phyloP scores from a whole-genome alignment of 1,140 invertebrate genomes.

The Holcopasites calliopsidis region DNA sequence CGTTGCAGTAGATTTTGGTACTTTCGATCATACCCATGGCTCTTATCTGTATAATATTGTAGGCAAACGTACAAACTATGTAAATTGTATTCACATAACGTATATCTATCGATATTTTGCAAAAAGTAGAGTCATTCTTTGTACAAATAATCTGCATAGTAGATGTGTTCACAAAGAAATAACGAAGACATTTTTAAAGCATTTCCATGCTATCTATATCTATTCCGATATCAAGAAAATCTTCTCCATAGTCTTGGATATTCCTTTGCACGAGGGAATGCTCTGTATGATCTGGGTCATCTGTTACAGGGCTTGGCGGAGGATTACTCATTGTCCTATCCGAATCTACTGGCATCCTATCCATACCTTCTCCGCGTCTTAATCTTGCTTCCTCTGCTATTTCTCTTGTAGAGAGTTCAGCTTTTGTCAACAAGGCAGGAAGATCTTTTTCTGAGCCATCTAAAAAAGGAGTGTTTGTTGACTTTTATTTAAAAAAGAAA shows the following conservation, averaged over 20 bases:
- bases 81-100: conserved; percentile 28
- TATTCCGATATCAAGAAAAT: conserved; percentile 85
- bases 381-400: conserved; percentile 79
- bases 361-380: conserved; percentile 78
- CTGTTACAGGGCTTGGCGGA: conserved; percentile 88
- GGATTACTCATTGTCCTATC: conserved; percentile 84
- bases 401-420: conserved; percentile 79
- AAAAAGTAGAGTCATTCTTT: conserved; percentile 42
- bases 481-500: conserved; percentile 60
- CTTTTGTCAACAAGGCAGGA: conserved; percentile 81
- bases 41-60: conserved; percentile 28
- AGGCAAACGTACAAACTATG: conserved; percentile 36
- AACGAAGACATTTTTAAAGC: conserved; percentile 79
- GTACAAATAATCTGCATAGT: conserved; percentile 47
- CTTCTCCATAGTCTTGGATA: conserved; percentile 81
- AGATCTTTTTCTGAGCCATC: conserved; percentile 80
- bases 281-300: conserved; percentile 85
- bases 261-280: conserved; percentile 81
- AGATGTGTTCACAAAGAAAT: conserved; percentile 27
- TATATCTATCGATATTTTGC: background rate
- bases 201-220: conserved; percentile 86
- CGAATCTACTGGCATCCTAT: conserved; percentile 76
- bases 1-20: conserved; percentile 12
- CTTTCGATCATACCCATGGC: background rate
- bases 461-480: conserved; percentile 34